These are phyloP conservation scores for Melipona bicolor DNA, from an alignment of 2,888 invertebrate species.

Conservation along the genomic window DNA sequence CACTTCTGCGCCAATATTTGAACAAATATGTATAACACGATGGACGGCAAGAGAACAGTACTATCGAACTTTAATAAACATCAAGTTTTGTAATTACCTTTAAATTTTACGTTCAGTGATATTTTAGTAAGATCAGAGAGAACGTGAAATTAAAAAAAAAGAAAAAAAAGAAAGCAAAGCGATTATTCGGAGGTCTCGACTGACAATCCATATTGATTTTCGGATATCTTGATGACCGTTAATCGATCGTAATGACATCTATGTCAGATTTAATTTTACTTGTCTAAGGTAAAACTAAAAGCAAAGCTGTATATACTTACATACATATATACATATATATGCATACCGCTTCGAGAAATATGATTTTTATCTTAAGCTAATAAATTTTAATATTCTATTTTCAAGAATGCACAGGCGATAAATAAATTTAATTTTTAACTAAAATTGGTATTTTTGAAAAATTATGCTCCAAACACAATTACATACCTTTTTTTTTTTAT, in stretches of 20 bases:
- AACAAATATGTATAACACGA: neutral
- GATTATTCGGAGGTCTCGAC: constrained; percentile 31
- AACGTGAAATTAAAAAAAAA: constrained; percentile 7
- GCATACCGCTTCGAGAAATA: constrained; percentile 58
- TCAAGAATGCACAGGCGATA: constrained; percentile 58
- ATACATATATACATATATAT: constrained; percentile 34
- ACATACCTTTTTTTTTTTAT: neutral
- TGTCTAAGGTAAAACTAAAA: constrained; percentile 31
- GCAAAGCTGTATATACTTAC: constrained; percentile 53
- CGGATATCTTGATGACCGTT: constrained; percentile 23
- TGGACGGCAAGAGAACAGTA: constrained; percentile 5
- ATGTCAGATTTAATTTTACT: constrained; percentile 39
- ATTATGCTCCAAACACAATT: neutral
- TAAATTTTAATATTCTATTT: constrained; percentile 64
- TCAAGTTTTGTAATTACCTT: constrained; percentile 34
- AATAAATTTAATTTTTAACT: constrained; percentile 60
- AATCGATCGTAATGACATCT: constrained; percentile 30
- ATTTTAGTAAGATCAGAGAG: constrained; percentile 22
- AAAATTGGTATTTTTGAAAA: neutral
- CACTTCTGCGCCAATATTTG: constrained; percentile 1
- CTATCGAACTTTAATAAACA: constrained; percentile 20
- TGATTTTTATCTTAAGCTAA: constrained; percentile 56
- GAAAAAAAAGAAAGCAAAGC: constrained; percentile 2
- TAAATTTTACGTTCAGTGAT: constrained; percentile 27
- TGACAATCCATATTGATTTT: constrained; percentile 58